phyloP scores from a whole-genome alignment of 2,888 invertebrate species.

The Synergus japonicus region DNA sequence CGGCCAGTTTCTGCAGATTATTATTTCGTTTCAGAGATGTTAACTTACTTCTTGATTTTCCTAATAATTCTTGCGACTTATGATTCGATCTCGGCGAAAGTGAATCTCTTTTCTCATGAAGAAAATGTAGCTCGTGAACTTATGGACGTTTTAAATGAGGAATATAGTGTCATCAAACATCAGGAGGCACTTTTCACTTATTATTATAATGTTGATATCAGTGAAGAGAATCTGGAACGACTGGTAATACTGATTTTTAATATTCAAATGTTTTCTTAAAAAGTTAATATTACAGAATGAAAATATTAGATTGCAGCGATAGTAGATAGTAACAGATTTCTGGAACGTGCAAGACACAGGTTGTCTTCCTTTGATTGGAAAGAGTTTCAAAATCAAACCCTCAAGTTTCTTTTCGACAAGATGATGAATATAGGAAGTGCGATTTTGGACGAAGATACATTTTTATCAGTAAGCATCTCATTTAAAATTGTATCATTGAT shows the following conservation, averaged over 20 bases:
- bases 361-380: constrained; percentile 11
- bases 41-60: background rate
- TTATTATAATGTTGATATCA: constrained; percentile 23
- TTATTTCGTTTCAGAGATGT: background rate
- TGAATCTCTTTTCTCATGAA: background rate
- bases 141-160: constrained; percentile 15
- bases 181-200: constrained; percentile 33
- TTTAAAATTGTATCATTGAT: background rate
- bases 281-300: background rate
- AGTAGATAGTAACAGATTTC: background rate
- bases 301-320: background rate
- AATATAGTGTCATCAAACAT: constrained; percentile 18
- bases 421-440: background rate
- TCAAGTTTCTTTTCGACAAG: background rate
- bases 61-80: background rate
- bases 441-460: background rate
- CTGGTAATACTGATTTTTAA: background rate
- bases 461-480: background rate
- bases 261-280: background rate
- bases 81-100: background rate
- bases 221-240: constrained; percentile 24
- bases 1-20: background rate
- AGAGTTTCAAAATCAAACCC: background rate
- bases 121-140: constrained; percentile 25
- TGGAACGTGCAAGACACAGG: background rate